Base-by-base conservation (phyloP, 2,797 vertebrate genomes). In the Pseudochromis fuscus region DNA sequence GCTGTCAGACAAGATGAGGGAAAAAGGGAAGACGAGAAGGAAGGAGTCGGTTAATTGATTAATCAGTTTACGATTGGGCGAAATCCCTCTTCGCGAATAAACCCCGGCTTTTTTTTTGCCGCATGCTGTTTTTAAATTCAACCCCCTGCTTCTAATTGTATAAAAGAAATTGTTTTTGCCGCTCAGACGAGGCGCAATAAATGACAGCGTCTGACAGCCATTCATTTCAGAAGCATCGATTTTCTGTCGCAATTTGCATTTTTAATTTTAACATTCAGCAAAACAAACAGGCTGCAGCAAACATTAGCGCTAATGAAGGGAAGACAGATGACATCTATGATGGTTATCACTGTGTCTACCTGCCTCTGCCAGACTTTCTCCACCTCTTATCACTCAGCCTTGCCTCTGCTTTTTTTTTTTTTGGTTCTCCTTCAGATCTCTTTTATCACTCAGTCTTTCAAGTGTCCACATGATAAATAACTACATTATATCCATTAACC, bases 401-500 rank as follows among this genome's bases (percentile, higher is more conserved):
- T 40, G 56, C 37, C 7, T 67, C 31, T 28, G 7, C 57, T 71
- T 46, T 11, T 25, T 21, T 49, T 42, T 12, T 33, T 58, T 28
- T 44, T n/a, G 13, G 7, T n/a, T 24, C 46, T 7, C 40, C 3
- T 15, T 4, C 2, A 28, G 3, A 2, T 76, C 23, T 72, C 24
- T 61, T 79, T 53, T 35, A 57, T 66, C 79, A 46, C 37, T 74
- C 70, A 59, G 28, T 67, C 70, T 62, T 62, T 72, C 46, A 71
- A 57, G 65, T 51, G 67, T 75, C 79, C 59, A 60, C 66, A 75
- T 84, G 79, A 88, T 74, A 67, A 87, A 89, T 86, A 81, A 44
- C 67, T 48, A 71, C 63, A 84, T 86, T 72, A 77, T 49, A 74
- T 55, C 60, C 56, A 87, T 86, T 82, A 72, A 86, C 81, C 61